Evolutionary conservation across 2,113 vertebrate species (phyloP).

Genomic region (Porphyrio hochstetteri): DNA sequence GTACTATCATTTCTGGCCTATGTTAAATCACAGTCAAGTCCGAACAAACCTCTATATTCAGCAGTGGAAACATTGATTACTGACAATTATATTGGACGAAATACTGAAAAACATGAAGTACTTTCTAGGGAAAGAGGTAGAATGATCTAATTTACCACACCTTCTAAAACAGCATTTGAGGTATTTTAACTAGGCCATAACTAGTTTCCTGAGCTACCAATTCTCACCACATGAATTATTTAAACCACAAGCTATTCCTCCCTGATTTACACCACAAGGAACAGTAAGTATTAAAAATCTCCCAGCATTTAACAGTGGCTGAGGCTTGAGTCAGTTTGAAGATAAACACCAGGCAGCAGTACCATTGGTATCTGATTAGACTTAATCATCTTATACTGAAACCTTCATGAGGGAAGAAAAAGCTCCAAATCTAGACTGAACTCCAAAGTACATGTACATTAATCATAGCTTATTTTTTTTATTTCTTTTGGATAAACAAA

Average conservation of each 20-base stretch:
- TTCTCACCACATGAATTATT: neutral
- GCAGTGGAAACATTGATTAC: neutral
- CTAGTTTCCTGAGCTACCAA: neutral
- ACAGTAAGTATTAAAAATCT: neutral
- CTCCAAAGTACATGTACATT: conserved; percentile 37
- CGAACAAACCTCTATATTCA: neutral
- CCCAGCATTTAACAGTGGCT: neutral
- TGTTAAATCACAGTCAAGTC: neutral
- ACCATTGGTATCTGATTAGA: neutral
- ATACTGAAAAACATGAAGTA: neutral
- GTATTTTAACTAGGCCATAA: neutral
- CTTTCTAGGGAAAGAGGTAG: neutral
- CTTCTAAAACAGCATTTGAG: neutral
- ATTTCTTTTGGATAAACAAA: conserved; percentile 68
- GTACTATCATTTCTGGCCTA: fast-evolving
- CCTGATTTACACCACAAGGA: neutral
- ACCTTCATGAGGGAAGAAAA: conserved; percentile 34
- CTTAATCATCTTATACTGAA: neutral
- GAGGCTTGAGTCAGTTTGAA: neutral
- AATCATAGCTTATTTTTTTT: conserved; percentile 37
- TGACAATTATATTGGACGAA: neutral
- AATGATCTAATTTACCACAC: neutral
- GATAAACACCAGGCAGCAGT: neutral
- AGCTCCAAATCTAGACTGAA: neutral
- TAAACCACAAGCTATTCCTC: neutral